Percentiles rank a stretch among this genome's conserved stretches.
Evolutionary conservation across 2,113 vertebrate species (phyloP).

Genomic region (Pteropus alecto): DNA sequence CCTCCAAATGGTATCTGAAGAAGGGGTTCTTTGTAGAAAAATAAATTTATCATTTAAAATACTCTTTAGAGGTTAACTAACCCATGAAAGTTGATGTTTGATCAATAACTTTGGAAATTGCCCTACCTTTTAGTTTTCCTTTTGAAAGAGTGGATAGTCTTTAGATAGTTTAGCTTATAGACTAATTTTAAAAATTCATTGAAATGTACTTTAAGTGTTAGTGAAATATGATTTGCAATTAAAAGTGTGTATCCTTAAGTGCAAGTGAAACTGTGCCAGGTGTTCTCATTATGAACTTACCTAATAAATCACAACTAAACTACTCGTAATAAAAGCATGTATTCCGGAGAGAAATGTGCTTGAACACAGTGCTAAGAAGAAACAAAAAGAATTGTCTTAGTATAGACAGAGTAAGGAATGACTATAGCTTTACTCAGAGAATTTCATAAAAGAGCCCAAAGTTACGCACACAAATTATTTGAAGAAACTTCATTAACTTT

Average conservation of each 20-base stretch:
- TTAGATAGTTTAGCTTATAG: not conserved
- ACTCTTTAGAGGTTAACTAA: not conserved
- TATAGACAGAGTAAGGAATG: not conserved
- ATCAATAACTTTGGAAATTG: constrained; percentile 35
- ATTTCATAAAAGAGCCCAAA: constrained; percentile 33
- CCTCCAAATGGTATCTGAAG: not conserved
- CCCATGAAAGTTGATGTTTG: not conserved
- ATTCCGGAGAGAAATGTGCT: constrained; percentile 24
- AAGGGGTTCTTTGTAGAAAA: not conserved
- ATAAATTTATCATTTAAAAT: constrained; percentile 7
- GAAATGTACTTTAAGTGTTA: constrained; percentile 1
- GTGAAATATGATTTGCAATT: not conserved
- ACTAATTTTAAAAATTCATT: constrained; percentile 6
- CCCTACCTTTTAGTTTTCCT: not conserved
- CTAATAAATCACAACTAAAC: constrained; percentile 28
- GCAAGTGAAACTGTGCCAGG: not conserved
- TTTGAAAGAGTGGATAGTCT: not conserved
- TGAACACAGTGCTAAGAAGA: not conserved
- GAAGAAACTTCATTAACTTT: constrained; percentile 43
- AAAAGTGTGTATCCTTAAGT: not conserved
- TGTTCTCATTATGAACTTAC: not conserved
- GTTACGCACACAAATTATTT: constrained; percentile 53
- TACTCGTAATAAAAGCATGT: constrained; percentile 29
- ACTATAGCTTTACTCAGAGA: not conserved
- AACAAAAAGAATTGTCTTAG: not conserved